These are phyloP conservation scores for Caradrina kadenii DNA, from an alignment of 2,888 invertebrate genomes.

Conservation along the genomic window DNA sequence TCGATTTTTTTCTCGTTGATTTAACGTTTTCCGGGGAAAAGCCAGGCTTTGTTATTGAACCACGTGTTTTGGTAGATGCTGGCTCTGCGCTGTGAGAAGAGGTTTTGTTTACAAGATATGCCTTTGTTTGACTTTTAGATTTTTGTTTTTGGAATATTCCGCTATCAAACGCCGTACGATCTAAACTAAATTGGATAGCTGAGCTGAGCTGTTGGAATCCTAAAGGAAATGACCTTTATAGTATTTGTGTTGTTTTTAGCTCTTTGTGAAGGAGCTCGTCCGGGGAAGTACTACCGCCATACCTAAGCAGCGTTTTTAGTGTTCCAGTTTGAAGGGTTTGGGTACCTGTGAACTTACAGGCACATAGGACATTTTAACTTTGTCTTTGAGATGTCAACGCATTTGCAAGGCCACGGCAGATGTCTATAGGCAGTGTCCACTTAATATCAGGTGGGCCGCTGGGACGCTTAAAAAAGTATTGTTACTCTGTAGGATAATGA, in stretches of 20 bases:
- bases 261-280: too few relatives aligned
- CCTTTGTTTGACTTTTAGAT: constrained; percentile 30
- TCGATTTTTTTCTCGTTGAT: constrained; percentile 69
- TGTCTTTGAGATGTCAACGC: too few relatives aligned
- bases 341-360: too few relatives aligned
- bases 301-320: too few relatives aligned
- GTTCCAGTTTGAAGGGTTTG: too few relatives aligned
- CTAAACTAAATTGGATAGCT: constrained; percentile 32
- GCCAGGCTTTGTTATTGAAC: constrained; percentile 51
- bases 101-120: constrained; percentile 51
- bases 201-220: constrained; percentile 9
- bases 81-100: constrained; percentile 22
- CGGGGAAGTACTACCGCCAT: too few relatives aligned
- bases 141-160: constrained; percentile 31
- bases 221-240: background rate
- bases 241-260: too few relatives aligned
- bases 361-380: too few relatives aligned
- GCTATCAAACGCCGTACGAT: constrained; percentile 15
- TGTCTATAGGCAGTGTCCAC: too few relatives aligned
- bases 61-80: constrained; percentile 23
- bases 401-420: too few relatives aligned
- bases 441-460: too few relatives aligned
- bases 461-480: background rate
- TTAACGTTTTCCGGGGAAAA: constrained; percentile 42
- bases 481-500: background rate